phyloP scores from a whole-genome alignment of 2,113 vertebrate genomes.

The Galemys pyrenaicus region DNA sequence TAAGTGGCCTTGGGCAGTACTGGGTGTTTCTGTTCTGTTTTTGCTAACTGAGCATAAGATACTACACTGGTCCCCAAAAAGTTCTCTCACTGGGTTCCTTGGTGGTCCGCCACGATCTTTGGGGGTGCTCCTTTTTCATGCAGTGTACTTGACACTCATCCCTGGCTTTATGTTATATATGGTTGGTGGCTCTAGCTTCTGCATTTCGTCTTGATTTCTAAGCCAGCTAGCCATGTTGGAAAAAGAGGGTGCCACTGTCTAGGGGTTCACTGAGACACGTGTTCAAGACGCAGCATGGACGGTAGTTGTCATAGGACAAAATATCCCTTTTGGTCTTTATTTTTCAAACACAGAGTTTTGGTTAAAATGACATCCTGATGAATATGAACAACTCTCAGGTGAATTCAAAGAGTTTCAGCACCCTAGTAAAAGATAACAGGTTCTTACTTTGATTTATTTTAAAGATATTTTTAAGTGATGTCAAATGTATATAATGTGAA shows the following conservation, averaged over 20 bases:
- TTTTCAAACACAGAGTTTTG: slow-evolving; percentile 40
- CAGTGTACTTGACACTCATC: not conserved
- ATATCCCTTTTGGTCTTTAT: slow-evolving; percentile 54
- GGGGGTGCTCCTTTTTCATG: not conserved
- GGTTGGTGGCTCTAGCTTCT: slow-evolving; percentile 60
- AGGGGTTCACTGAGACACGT: slow-evolving; percentile 70
- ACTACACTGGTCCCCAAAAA: not conserved
- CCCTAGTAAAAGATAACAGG: not conserved
- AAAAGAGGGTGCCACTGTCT: slow-evolving; percentile 48
- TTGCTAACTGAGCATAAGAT: not conserved
- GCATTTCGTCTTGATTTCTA: slow-evolving; percentile 57
- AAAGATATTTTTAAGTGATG: not conserved
- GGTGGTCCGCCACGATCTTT: slow-evolving; percentile 44
- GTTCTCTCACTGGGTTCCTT: slow-evolving; percentile 64
- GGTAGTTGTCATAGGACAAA: not conserved
- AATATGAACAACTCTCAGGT: not conserved
- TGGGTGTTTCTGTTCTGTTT: not conserved
- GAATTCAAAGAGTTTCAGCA: not conserved
- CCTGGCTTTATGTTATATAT: slow-evolving; percentile 32
- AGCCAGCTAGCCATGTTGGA: slow-evolving; percentile 57
- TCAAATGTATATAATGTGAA: not conserved
- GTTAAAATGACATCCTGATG: slow-evolving; percentile 10
- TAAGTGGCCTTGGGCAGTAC: not conserved
- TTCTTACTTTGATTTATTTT: slow-evolving; percentile 40
- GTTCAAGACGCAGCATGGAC: slow-evolving; percentile 59